Evolutionary conservation across 2,888 invertebrate species (phyloP).

Genomic region (Rhodophaea formosa): DNA sequence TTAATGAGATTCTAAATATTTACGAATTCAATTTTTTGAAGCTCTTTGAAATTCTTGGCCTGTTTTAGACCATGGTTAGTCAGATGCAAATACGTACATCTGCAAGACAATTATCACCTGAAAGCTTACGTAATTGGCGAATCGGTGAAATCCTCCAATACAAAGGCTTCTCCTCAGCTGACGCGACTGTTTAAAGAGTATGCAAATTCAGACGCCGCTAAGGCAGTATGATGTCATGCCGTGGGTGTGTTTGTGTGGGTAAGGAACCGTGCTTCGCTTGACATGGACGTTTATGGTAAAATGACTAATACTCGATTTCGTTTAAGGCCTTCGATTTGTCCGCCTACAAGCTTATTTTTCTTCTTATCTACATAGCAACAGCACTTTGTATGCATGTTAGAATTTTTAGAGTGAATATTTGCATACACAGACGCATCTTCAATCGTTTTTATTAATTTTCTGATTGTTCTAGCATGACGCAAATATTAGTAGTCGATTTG

Average conservation of each 20-base stretch:
- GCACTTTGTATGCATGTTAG: too few relatives aligned
- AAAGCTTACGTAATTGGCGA: constrained; percentile 42
- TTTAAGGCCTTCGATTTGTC: constrained; percentile 45
- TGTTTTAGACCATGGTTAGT: constrained; percentile 44
- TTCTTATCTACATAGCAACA: too few relatives aligned
- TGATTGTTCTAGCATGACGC: too few relatives aligned
- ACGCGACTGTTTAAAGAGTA: constrained; percentile 51
- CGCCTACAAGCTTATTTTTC: not conserved
- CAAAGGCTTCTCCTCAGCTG: constrained; percentile 38
- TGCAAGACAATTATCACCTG: constrained; percentile 16
- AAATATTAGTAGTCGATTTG: too few relatives aligned
- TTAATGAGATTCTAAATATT: too few relatives aligned
- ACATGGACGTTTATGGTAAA: constrained; percentile 67
- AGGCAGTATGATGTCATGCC: constrained; percentile 67
- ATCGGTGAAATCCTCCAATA: constrained; percentile 42
- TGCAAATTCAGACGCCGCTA: constrained; percentile 60
- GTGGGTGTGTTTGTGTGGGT: constrained; percentile 58
- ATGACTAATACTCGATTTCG: constrained; percentile 64
- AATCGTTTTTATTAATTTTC: too few relatives aligned
- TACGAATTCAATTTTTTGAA: too few relatives aligned
- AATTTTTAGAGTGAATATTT: too few relatives aligned
- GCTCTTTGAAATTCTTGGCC: constrained; percentile 32
- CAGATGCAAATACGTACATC: constrained; percentile 23
- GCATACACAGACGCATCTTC: too few relatives aligned
- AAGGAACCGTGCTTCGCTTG: constrained; percentile 41